These are phyloP conservation scores for Eulemur albifrons DNA, from an alignment of 2,797 vertebrate species.

Conservation along the genomic window DNA sequence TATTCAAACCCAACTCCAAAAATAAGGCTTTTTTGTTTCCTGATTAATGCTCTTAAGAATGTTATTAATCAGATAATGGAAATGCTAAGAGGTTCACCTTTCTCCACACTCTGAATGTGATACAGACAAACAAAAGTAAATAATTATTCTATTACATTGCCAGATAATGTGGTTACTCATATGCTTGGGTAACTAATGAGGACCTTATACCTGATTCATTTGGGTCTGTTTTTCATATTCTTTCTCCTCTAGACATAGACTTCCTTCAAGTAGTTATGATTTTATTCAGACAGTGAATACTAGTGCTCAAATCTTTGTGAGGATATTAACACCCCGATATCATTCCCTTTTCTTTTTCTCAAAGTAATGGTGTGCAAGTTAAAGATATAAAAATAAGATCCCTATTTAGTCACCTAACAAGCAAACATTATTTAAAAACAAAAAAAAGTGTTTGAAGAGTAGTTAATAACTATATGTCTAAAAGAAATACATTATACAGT, in stretches of 20 bases:
- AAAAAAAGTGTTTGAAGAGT: background rate
- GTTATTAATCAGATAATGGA: slow-evolving; percentile 54
- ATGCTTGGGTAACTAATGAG: background rate
- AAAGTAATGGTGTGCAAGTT: background rate
- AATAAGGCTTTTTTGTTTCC: slow-evolving; percentile 14
- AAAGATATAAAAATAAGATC: background rate
- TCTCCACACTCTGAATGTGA: background rate
- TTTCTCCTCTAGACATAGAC: background rate
- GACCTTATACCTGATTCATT: background rate
- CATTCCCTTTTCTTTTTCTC: background rate
- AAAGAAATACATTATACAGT: background rate
- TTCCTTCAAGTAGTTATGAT: background rate
- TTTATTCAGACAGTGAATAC: background rate
- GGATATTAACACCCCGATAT: background rate
- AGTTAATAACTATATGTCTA: background rate
- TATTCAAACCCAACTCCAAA: slow-evolving; percentile 30
- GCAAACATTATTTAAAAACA: background rate
- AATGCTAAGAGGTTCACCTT: slow-evolving; percentile 58
- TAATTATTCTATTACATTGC: background rate
- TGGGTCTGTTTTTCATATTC: background rate
- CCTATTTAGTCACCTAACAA: background rate
- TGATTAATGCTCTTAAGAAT: slow-evolving; percentile 53
- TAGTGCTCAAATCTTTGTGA: background rate
- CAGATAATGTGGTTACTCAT: background rate
- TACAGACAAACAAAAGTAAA: slow-evolving; percentile 35